Evolutionary conservation across 2,797 vertebrate genomes (phyloP).

Genomic region (Dryobates pubescens): DNA sequence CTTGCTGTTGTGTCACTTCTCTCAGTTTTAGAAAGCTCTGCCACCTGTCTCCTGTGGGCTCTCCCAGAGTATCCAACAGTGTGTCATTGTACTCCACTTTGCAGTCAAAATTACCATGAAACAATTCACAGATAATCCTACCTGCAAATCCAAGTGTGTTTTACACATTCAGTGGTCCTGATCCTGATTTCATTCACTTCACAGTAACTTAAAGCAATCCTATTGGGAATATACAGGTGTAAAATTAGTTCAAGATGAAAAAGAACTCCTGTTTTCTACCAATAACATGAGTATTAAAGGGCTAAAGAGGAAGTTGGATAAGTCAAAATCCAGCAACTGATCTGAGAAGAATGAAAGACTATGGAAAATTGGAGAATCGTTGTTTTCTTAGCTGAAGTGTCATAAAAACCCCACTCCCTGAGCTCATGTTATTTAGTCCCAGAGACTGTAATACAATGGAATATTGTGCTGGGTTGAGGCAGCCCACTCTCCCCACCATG

Average conservation of each 20-base stretch:
- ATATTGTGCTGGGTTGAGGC: no score
- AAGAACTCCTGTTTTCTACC: neutral
- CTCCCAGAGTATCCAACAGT: neutral
- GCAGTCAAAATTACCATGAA: constrained; percentile 1
- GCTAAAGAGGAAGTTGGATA: constrained; percentile 20
- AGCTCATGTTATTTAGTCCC: neutral
- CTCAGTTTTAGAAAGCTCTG: constrained; percentile 8
- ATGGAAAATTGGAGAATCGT: neutral
- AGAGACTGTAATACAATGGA: neutral
- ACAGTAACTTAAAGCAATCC: constrained; percentile 40
- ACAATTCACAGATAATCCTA: constrained; percentile 56
- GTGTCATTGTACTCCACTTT: constrained; percentile 20
- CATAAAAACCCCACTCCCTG: neutral
- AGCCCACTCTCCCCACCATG: no score
- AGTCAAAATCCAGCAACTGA: constrained; percentile 17
- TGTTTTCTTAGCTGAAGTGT: constrained; percentile 18
- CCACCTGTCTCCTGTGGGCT: constrained; percentile 2
- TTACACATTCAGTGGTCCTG: constrained; percentile 29
- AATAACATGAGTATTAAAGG: neutral
- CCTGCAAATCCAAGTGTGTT: neutral
- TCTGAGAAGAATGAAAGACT: neutral
- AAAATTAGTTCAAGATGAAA: constrained; percentile 54
- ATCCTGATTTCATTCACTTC: constrained; percentile 51
- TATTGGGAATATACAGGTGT: constrained; percentile 42
- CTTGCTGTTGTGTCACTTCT: constrained; percentile 21